These are phyloP conservation scores for Periophthalmus magnuspinnatus DNA, from an alignment of 2,797 vertebrate species.

Conservation along the genomic window DNA sequence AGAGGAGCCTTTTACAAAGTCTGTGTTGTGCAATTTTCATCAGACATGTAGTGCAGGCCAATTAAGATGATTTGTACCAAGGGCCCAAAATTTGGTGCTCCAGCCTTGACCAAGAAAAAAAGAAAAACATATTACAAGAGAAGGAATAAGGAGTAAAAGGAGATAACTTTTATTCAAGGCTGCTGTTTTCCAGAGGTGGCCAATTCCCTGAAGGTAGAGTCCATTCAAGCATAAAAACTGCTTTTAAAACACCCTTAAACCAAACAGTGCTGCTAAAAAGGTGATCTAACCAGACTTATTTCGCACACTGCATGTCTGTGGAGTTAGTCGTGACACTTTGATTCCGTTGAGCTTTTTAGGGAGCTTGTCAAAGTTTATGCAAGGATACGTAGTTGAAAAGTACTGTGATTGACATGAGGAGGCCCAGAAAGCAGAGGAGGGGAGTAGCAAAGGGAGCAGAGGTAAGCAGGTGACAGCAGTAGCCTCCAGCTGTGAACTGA, in stretches of 20 bases:
- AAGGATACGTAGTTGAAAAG: conserved; percentile 26
- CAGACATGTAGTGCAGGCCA: no score
- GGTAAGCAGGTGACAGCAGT: conserved; percentile 71
- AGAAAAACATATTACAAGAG: neutral
- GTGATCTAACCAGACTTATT: conserved; percentile 40
- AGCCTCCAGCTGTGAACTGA: conserved; percentile 71
- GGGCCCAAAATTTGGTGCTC: no score
- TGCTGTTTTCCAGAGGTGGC: conserved; percentile 33
- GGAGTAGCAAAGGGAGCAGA: conserved; percentile 37
- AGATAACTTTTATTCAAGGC: neutral
- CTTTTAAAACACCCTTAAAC: conserved; percentile 47
- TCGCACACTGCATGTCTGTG: conserved; percentile 11
- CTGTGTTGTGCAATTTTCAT: no score
- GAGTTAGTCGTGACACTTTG: conserved; percentile 23
- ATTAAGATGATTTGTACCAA: no score
- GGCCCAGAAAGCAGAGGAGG: conserved; percentile 16
- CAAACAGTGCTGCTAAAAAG: conserved; percentile 41
- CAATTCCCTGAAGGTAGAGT: conserved; percentile 31
- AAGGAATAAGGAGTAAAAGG: neutral
- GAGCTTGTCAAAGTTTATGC: conserved; percentile 18
- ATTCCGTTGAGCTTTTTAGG: conserved; percentile 6
- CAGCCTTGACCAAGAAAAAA: no score
- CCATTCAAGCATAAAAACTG: conserved; percentile 37
- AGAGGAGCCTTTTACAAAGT: no score
- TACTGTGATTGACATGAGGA: conserved; percentile 20